Conservation (phyloP, 64 coral and sea anemone species). For the Stichodactyla mertensii region DNA sequence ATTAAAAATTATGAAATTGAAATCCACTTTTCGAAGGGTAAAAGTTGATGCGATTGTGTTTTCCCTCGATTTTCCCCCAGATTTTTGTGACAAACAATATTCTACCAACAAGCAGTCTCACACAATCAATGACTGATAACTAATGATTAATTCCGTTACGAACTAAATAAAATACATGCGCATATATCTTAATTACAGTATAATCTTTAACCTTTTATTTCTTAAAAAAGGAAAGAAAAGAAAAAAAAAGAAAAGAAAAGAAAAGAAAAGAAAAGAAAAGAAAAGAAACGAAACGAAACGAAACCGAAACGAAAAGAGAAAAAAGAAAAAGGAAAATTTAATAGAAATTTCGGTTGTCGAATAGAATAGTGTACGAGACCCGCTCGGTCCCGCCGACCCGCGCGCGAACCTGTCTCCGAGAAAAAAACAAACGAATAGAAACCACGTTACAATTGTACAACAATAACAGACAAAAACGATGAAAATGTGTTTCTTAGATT, state of each 20-base stretch:
- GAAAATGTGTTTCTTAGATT: background rate
- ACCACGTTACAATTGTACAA: background rate
- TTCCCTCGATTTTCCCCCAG: background rate
- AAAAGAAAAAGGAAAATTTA: background rate
- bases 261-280: background rate
- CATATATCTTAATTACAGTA: background rate
- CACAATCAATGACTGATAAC: background rate
- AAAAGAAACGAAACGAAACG: no score
- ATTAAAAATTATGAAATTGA: background rate
- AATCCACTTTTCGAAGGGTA: background rate
- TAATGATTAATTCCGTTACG: background rate
- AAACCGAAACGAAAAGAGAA: no score
- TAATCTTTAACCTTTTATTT: background rate
- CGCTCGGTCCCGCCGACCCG: constrained; percentile 10
- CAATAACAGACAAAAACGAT: background rate
- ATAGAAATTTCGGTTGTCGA: background rate
- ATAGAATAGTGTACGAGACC: constrained; percentile 1
- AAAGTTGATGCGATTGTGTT: background rate
- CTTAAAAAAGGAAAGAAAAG: background rate
- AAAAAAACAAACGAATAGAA: background rate
- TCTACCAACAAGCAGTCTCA: background rate
- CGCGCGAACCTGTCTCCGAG: background rate
- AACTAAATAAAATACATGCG: background rate
- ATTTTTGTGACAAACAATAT: background rate
- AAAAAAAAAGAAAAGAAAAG: background rate